Percentiles rank a stretch among this genome's conserved stretches.
phyloP scores from a whole-genome alignment of 2,113 vertebrate species.

The Gambusia holbrooki region DNA sequence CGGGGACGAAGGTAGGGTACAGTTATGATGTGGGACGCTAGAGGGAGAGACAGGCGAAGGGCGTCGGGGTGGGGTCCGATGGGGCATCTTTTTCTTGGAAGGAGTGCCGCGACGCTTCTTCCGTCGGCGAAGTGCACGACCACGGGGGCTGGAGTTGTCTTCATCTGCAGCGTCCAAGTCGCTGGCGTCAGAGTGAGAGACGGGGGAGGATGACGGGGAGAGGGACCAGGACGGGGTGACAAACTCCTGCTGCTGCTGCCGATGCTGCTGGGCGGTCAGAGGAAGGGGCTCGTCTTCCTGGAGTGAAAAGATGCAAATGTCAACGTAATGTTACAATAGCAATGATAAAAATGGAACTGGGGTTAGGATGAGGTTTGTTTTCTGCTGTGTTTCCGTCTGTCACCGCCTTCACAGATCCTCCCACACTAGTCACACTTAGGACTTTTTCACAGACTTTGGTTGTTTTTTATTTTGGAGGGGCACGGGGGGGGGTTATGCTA shows the following conservation, averaged over 20 bases:
- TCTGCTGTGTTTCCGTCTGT: too few relatives aligned
- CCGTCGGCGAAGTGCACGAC: slow-evolving; percentile 52
- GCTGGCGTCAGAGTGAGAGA: slow-evolving; percentile 82
- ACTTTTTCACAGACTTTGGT: too few relatives aligned
- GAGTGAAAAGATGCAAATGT: not conserved
- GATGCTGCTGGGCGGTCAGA: slow-evolving; percentile 62
- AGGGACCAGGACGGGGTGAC: slow-evolving; percentile 84
- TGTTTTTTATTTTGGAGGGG: too few relatives aligned
- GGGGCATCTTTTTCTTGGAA: slow-evolving; percentile 70
- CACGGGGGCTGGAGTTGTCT: slow-evolving; percentile 54
- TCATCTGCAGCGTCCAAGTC: slow-evolving; percentile 76
- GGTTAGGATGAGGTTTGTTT: too few relatives aligned
- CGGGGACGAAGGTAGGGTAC: slow-evolving; percentile 44
- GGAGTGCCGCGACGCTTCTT: slow-evolving; percentile 63
- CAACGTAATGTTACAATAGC: not conserved
- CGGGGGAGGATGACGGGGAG: slow-evolving; percentile 80
- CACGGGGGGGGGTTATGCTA: too few relatives aligned
- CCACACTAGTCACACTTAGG: too few relatives aligned
- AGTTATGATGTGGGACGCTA: slow-evolving; percentile 36
- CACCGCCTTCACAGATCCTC: too few relatives aligned
- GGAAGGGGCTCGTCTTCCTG: slow-evolving; percentile 80
- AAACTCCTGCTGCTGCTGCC: slow-evolving; percentile 74
- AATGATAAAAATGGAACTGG: too few relatives aligned
- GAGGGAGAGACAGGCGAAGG: slow-evolving; percentile 9
- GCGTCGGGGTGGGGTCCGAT: slow-evolving; percentile 53